Conservation (phyloP, 2,113 vertebrate genomes). For the Chionodraco myersi region DNA sequence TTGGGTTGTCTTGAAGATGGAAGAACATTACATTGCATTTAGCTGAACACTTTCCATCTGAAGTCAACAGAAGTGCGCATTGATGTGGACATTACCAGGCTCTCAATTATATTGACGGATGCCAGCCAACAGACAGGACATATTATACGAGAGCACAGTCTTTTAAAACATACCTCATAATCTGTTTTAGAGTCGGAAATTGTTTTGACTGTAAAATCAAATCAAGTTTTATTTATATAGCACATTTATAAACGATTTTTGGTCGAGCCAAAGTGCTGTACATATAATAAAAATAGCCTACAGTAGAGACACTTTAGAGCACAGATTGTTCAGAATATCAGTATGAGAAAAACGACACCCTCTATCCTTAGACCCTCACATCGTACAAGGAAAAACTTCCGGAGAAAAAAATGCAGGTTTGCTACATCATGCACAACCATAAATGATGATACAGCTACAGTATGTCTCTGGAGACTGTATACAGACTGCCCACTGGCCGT, state of each 20-base stretch:
- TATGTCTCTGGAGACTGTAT: not conserved
- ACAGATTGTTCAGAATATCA: too few relatives aligned
- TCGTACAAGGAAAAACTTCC: too few relatives aligned
- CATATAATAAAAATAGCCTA: too few relatives aligned
- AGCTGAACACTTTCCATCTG: conserved; percentile 1
- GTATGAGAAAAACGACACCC: too few relatives aligned
- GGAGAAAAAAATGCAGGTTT: not conserved
- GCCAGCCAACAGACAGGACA: conserved; percentile 13
- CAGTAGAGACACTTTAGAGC: too few relatives aligned
- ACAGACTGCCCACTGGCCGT: not conserved
- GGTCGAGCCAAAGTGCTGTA: too few relatives aligned
- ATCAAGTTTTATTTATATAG: too few relatives aligned
- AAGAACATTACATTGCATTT: not conserved
- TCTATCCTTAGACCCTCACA: too few relatives aligned
- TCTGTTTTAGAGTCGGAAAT: not conserved
- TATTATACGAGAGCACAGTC: conserved; percentile 27
- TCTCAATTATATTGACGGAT: conserved; percentile 35
- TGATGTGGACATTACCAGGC: conserved; percentile 53
- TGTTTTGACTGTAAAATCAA: not conserved
- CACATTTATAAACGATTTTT: too few relatives aligned
- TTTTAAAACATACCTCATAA: conserved; percentile 4
- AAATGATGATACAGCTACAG: not conserved
- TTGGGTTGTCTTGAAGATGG: conserved; percentile 32
- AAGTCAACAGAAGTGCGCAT: conserved; percentile 35
- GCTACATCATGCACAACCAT: conserved; percentile 10